Evolutionary conservation across 2,113 vertebrate species (phyloP), one percentile per base, ranked within the genome.

Genomic region (Psettodes erumei): DNA sequence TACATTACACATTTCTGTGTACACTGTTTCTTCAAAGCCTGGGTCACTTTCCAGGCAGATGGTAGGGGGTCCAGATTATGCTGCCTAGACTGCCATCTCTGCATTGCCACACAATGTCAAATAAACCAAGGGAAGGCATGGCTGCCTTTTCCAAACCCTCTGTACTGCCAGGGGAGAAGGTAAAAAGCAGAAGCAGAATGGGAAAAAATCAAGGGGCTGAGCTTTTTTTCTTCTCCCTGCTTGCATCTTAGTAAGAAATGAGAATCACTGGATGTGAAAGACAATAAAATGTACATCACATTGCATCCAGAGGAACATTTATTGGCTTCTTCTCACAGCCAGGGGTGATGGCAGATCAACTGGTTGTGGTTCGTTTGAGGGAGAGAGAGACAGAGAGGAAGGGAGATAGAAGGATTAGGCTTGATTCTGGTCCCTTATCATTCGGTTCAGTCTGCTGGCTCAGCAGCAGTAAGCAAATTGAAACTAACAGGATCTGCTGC

Each of bases 381-480:
- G 51, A 58, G 32, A 43, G 73, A 77, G 73, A 75, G 59, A 69
- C 47, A 72, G 74, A 62, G 48, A 59, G 25, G n/a, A 30, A 63
- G 65, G 18, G 58, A 28, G 87, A 73, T 79, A 70, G 89, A 85
- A 76, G 88, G 86, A 92, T 92, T 91, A 90, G 78, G 71, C 60
- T 82, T 48, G 64, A 84, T 84, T 82, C 81, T 56, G 55, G 67
- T 85, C 77, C 62, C 85, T 92, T 91, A 91, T 91, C 91, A 84
- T 90, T 84, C 66, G 56, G 71, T 81, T 88, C 89, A 90, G 78
- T 82, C 82, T 90, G 91, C 90, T 91, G 89, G 82, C 88, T 92
- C 91, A 91, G 91, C 89, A 89, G 85, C 85, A 76, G 89, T 79
- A 89, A 80, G 87, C 84, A 91, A 90, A 92, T 91, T 90, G 90